Conservation (phyloP, 2,113 vertebrate species). For the Pseudonaja textilis region DNA sequence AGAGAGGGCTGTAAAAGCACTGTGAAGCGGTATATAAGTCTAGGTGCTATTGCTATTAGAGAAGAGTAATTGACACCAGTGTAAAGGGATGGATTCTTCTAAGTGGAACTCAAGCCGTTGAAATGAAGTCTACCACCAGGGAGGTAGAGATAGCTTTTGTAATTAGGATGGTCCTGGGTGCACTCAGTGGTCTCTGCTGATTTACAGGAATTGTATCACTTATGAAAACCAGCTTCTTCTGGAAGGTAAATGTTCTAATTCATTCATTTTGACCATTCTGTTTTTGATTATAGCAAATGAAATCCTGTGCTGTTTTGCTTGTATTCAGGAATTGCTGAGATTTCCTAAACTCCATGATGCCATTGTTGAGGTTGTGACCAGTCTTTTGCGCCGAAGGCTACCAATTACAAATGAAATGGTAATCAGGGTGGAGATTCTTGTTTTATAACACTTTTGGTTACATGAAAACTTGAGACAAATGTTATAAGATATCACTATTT, state of each 20-base stretch:
- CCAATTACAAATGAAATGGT: constrained; percentile 99
- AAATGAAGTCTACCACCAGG: neutral
- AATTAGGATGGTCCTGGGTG: neutral
- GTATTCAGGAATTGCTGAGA: constrained; percentile 85
- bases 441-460: constrained; percentile 11
- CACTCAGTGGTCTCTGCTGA: too few species aligned
- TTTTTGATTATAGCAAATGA: neutral
- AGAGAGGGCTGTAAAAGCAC: too few species aligned
- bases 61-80: neutral
- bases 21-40: too few species aligned
- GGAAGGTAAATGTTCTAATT: neutral
- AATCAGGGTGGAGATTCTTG: constrained; percentile 33
- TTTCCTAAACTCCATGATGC: constrained; percentile 98
- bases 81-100: neutral
- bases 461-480: neutral
- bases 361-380: constrained; percentile 98
- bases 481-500: neutral
- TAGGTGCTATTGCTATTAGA: neutral
- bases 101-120: neutral
- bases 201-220: neutral
- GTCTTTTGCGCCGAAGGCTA: constrained; percentile 88
- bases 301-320: constrained; percentile 8
- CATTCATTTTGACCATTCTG: neutral
- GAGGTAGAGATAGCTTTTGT: neutral
- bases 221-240: neutral